Evolutionary conservation across 2,888 invertebrate species (phyloP).

Genomic region (Mechanitis messenoides): DNA sequence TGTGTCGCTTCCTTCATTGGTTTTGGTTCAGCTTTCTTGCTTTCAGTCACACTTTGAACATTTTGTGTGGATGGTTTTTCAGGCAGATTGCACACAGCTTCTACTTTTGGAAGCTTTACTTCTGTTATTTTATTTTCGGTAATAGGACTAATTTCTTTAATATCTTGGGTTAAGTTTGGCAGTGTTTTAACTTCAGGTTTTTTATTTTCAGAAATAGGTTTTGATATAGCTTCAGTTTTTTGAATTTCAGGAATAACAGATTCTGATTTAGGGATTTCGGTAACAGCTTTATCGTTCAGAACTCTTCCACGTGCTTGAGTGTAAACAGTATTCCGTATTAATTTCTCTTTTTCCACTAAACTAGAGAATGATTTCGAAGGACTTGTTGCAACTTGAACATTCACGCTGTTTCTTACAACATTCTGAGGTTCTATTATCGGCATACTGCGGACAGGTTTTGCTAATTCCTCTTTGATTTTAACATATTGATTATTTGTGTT

Average conservation of each 20-base stretch:
- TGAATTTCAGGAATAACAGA: too few species aligned
- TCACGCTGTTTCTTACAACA: constrained; percentile 13
- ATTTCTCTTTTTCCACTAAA: constrained; percentile 45
- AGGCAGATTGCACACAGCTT: not conserved
- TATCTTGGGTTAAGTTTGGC: constrained; percentile 13
- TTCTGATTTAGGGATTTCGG: constrained; percentile 15
- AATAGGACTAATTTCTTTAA: constrained; percentile 16
- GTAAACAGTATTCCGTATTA: constrained; percentile 62
- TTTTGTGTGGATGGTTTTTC: not conserved
- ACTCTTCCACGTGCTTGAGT: constrained; percentile 62
- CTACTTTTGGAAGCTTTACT: not conserved
- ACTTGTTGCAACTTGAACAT: not conserved
- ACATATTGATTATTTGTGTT: constrained; percentile 25
- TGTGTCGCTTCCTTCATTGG: not conserved
- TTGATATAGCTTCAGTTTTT: constrained; percentile 13
- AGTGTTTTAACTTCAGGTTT: not conserved
- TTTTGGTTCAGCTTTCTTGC: not conserved
- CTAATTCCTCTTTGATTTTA: constrained; percentile 30
- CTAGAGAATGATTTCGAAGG: constrained; percentile 3
- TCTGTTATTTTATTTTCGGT: constrained; percentile 2
- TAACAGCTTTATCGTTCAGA: constrained; percentile 44
- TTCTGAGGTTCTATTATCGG: constrained; percentile 22
- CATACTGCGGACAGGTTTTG: constrained; percentile 24
- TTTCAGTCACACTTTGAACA: not conserved
- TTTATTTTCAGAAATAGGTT: constrained; percentile 9